A percentile compares a stretch with the other conserved stretches of the same genome.
Evolutionary conservation across 35 echinoderm and acorn worm species (phyloP).

Genomic region (Holothuria glaberrima): DNA sequence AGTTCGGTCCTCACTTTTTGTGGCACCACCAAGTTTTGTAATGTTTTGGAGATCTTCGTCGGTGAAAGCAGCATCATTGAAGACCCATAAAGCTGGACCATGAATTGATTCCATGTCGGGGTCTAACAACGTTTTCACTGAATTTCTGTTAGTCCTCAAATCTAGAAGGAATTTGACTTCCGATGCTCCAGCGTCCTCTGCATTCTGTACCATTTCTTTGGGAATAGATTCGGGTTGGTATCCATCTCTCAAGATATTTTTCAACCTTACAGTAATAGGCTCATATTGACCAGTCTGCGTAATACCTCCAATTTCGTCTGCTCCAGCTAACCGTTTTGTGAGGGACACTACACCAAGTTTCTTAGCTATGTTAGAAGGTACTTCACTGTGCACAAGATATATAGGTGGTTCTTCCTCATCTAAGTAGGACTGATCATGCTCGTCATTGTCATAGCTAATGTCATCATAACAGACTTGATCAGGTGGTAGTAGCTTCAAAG

Average conservation of each 20-base stretch:
- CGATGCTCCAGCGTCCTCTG: too few relatives aligned
- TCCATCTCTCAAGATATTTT: slow-evolving; percentile 48
- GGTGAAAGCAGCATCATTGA: slow-evolving; percentile 80
- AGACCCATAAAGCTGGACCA: slow-evolving; percentile 85
- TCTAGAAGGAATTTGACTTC: slow-evolving; percentile 85
- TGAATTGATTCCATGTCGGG: slow-evolving; percentile 74
- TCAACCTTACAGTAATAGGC: slow-evolving; percentile 49
- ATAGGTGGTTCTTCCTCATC: slow-evolving; percentile 22
- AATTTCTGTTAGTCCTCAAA: slow-evolving; percentile 63
- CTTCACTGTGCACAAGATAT: slow-evolving; percentile 40
- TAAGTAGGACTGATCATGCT: not conserved
- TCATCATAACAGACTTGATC: too few relatives aligned
- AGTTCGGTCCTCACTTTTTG: slow-evolving; percentile 60
- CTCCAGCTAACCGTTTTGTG: slow-evolving; percentile 31
- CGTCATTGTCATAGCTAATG: not conserved
- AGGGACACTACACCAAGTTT: slow-evolving; percentile 32
- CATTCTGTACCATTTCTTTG: slow-evolving; percentile 91
- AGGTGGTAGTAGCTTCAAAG: not conserved
- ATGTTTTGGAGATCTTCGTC: slow-evolving; percentile 81
- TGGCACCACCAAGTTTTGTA: slow-evolving; percentile 54
- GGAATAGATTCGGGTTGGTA: slow-evolving; percentile 53
- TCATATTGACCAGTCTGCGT: slow-evolving; percentile 59
- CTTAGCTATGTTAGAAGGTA: slow-evolving; percentile 4
- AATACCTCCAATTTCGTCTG: slow-evolving; percentile 51
- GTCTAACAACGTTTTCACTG: slow-evolving; percentile 48